These are phyloP conservation scores for Tolypeutes matacus DNA, from an alignment of 2,797 vertebrate genomes.

Conservation along the genomic window DNA sequence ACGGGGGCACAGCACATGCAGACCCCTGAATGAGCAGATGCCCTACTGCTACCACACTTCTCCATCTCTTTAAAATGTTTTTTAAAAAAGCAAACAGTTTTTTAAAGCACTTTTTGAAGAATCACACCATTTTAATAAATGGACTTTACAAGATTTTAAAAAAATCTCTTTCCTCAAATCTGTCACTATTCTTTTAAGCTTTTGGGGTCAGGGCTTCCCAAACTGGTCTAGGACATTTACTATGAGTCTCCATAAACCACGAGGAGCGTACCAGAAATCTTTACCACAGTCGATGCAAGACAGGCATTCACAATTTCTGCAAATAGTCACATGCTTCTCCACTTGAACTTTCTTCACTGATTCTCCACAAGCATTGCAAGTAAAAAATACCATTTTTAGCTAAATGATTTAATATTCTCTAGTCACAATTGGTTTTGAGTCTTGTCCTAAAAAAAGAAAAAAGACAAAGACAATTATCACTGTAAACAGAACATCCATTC, in stretches of 20 bases:
- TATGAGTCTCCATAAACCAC: not conserved
- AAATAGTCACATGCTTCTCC: slow-evolving; percentile 93
- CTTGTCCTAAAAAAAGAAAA: slow-evolving; percentile 13
- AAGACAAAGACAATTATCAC: not conserved
- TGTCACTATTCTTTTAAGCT: not conserved
- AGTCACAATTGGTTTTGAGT: not conserved
- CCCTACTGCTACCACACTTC: rapidly evolving
- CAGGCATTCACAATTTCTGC: slow-evolving; percentile 92
- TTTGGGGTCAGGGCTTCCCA: not conserved
- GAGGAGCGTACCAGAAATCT: slow-evolving; percentile 94
- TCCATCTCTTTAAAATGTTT: not conserved
- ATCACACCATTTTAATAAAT: not conserved
- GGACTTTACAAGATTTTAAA: too few relatives aligned
- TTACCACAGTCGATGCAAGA: slow-evolving; percentile 98
- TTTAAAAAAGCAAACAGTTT: not conserved
- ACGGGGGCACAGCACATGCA: rapidly evolving
- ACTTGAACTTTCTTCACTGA: slow-evolving; percentile 97
- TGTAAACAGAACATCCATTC: not conserved
- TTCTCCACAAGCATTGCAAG: slow-evolving; percentile 95
- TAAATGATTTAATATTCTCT: not conserved
- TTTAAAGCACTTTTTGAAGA: not conserved
- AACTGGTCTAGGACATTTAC: not conserved
- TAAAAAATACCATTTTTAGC: slow-evolving; percentile 96
- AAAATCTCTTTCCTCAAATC: not conserved
- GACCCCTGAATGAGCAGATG: rapidly evolving